Evolutionary conservation across 2,888 invertebrate genomes (phyloP).

Genomic region (Synanthedon vespiformis): DNA sequence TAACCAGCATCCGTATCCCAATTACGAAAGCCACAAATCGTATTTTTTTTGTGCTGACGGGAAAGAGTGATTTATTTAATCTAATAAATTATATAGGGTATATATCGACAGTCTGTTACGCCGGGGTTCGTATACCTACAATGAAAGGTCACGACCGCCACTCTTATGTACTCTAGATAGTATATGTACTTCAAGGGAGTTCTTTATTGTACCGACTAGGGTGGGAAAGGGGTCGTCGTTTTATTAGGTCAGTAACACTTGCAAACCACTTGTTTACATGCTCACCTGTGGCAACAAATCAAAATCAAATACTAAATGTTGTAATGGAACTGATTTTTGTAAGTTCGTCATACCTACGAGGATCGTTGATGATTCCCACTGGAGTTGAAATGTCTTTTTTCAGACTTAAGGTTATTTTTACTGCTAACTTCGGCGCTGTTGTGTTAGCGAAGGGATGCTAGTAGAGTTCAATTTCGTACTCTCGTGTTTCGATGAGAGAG

Average conservation of each 20-base stretch:
- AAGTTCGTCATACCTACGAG: too few relatives aligned
- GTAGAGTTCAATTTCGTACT: too few relatives aligned
- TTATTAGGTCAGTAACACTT: slow-evolving; percentile 68
- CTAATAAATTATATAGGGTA: slow-evolving; percentile 28
- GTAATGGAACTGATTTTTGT: too few relatives aligned
- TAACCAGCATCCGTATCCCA: too few relatives aligned
- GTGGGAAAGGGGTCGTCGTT: slow-evolving; percentile 61
- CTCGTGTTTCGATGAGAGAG: too few relatives aligned
- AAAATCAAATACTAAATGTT: background rate
- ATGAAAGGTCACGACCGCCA: slow-evolving; percentile 60
- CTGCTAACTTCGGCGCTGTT: too few relatives aligned
- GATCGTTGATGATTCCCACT: too few relatives aligned
- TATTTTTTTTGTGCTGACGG: slow-evolving; percentile 2
- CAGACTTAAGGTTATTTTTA: too few relatives aligned
- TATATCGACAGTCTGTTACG: slow-evolving; percentile 33
- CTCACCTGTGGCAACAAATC: background rate
- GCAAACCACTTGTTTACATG: slow-evolving; percentile 54
- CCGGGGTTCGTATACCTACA: slow-evolving; percentile 43
- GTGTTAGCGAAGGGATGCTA: too few relatives aligned
- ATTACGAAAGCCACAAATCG: too few relatives aligned
- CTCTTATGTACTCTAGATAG: slow-evolving; percentile 51
- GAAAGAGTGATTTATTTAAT: slow-evolving; percentile 31
- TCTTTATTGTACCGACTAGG: slow-evolving; percentile 66
- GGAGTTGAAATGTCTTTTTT: too few relatives aligned
- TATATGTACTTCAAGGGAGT: slow-evolving; percentile 56